Evolutionary conservation across 2,888 invertebrate species (phyloP).

Genomic region (Lithophane socia): DNA sequence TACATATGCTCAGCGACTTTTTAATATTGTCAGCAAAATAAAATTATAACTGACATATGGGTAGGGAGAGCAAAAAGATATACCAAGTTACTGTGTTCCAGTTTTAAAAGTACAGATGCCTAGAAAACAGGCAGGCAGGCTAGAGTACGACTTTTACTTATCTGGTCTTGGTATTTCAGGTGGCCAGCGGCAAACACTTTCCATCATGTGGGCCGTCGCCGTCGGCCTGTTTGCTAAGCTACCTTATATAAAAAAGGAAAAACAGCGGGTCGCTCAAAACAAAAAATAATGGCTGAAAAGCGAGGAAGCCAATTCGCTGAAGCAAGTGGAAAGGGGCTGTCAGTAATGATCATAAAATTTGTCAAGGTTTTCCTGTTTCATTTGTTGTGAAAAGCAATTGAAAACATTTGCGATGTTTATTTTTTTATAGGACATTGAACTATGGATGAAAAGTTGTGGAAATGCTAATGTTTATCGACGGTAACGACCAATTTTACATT

Average conservation of each 20-base stretch:
- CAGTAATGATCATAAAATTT: slow-evolving; percentile 45
- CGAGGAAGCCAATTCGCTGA: slow-evolving; percentile 28
- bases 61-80: not conserved
- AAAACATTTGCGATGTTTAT: slow-evolving; percentile 7
- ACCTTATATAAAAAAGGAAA: slow-evolving; percentile 34
- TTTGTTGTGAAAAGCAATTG: slow-evolving; percentile 31
- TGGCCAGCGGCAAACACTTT: slow-evolving; percentile 34
- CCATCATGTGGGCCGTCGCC: slow-evolving; percentile 26
- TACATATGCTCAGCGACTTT: no score
- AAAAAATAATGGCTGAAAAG: slow-evolving; percentile 40
- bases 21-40: not conserved
- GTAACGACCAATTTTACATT: not conserved
- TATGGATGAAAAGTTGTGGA: not conserved
- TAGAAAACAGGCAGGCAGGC: not conserved
- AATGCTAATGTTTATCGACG: not conserved
- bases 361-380: slow-evolving; percentile 44
- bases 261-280: slow-evolving; percentile 29
- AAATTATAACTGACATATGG: not conserved
- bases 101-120: not conserved
- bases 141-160: not conserved
- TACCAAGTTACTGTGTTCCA: not conserved
- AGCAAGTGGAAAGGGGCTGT: slow-evolving; percentile 29
- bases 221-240: slow-evolving; percentile 24
- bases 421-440: slow-evolving; percentile 13
- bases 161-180: not conserved